Evolutionary conservation across 30 jellyfish, hydroid and myxozoan genomes (phyloP).

Genomic region (Hydractinia echinata): DNA sequence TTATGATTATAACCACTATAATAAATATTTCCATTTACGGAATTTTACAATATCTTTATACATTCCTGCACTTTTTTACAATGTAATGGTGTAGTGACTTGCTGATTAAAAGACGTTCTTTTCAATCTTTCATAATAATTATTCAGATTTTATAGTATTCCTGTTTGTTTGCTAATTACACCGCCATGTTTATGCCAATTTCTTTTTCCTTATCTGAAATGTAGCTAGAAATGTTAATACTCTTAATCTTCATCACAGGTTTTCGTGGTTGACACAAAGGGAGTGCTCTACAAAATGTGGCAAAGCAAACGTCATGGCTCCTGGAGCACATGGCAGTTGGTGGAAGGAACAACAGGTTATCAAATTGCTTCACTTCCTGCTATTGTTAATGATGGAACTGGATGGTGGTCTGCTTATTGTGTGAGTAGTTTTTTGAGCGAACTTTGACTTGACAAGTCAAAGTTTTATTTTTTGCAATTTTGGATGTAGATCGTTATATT

Average conservation of each 20-base stretch:
- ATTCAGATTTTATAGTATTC: too few species aligned
- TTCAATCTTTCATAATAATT: too few species aligned
- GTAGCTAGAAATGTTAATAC: too few species aligned
- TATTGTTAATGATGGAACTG: constrained; percentile 64
- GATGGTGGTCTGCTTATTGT: constrained; percentile 97
- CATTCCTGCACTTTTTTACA: too few species aligned
- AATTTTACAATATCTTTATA: neutral
- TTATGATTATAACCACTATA: neutral
- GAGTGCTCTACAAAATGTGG: constrained; percentile 78
- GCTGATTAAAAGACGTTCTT: too few species aligned
- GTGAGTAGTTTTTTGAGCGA: constrained; percentile 26
- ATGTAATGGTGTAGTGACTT: too few species aligned
- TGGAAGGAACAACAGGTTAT: constrained; percentile 41
- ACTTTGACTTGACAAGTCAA: neutral
- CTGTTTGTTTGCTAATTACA: too few species aligned
- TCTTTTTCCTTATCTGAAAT: neutral
- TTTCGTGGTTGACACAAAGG: constrained; percentile 52
- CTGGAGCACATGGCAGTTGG: constrained; percentile 75
- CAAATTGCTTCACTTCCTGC: constrained; percentile 61
- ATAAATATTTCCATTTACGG: neutral
- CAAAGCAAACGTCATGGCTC: constrained; percentile 64
- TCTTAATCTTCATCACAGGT: constrained; percentile 38
- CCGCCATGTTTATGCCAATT: neutral
- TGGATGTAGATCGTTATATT: too few species aligned
- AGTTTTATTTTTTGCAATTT: too few species aligned